These are phyloP conservation scores for Saxicola maurus DNA, from an alignment of 2,797 vertebrate genomes.

Conservation along the genomic window DNA sequence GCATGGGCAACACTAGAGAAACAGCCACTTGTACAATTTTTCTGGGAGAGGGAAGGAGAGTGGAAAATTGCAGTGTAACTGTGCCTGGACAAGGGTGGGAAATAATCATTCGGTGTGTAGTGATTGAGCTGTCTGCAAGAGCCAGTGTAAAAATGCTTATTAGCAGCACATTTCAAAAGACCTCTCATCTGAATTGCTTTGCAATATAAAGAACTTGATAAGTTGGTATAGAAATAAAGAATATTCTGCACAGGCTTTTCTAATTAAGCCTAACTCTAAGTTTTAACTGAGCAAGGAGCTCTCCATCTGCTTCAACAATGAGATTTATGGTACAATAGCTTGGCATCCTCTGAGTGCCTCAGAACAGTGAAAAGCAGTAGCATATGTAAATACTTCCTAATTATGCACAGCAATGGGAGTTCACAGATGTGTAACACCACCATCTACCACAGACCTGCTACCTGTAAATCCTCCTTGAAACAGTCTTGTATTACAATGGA, in stretches of 20 bases:
- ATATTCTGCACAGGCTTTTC: slow-evolving; percentile 10
- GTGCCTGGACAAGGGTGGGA: not conserved
- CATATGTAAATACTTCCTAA: slow-evolving; percentile 52
- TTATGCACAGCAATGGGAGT: slow-evolving; percentile 41
- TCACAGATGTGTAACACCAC: slow-evolving; percentile 46
- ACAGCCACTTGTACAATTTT: not conserved
- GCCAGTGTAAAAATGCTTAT: slow-evolving; percentile 4
- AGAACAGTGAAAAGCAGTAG: slow-evolving; percentile 5
- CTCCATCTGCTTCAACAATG: slow-evolving; percentile 52
- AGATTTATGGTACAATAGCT: slow-evolving; percentile 25
- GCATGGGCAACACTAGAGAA: not conserved
- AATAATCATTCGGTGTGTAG: not conserved
- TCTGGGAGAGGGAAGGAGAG: not conserved
- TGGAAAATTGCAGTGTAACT: not conserved
- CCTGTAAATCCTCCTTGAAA: slow-evolving; percentile 41
- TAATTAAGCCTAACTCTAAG: slow-evolving; percentile 32
- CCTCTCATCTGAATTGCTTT: slow-evolving; percentile 24
- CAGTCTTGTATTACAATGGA: not conserved
- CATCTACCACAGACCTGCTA: not conserved
- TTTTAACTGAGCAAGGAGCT: slow-evolving; percentile 41
- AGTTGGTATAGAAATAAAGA: slow-evolving; percentile 31
- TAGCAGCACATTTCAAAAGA: slow-evolving; percentile 28
- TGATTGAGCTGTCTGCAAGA: not conserved
- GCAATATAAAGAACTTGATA: slow-evolving; percentile 7
- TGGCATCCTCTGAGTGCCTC: not conserved